These are phyloP conservation scores for Chorisops tibialis DNA, from an alignment of 2,888 invertebrate genomes.

Conservation along the genomic window DNA sequence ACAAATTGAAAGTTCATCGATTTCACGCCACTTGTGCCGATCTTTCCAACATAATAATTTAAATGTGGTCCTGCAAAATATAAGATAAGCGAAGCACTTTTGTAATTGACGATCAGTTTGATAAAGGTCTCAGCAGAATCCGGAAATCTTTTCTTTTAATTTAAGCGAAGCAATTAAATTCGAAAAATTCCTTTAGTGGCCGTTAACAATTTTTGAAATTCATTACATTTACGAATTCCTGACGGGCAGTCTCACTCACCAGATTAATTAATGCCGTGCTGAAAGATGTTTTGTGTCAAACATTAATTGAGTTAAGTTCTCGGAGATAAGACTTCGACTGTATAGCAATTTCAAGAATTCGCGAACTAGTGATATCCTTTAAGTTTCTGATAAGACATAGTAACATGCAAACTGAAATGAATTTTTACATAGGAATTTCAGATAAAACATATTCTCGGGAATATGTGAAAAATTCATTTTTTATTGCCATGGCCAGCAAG, in stretches of 20 bases:
- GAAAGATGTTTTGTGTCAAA: conserved; percentile 10
- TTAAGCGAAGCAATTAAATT: neutral
- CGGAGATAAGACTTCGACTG: conserved; percentile 5
- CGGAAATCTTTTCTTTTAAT: no score
- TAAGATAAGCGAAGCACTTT: no score
- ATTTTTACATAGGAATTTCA: neutral
- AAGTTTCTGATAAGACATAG: conserved; percentile 17
- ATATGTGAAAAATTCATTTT: no score
- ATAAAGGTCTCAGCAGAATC: no score
- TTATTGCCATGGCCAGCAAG: no score
- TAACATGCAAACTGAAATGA: conserved; percentile 14
- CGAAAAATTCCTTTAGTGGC: neutral
- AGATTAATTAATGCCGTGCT: neutral
- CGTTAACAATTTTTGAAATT: conserved; percentile 2
- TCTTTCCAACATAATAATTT: no score
- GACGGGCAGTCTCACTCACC: no score
- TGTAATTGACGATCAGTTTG: no score
- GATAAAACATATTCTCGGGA: no score
- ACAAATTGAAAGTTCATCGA: no score
- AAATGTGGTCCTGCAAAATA: no score
- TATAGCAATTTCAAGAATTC: conserved; percentile 10
- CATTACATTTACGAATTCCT: neutral
- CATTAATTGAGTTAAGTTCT: conserved; percentile 17
- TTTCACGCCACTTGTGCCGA: no score
- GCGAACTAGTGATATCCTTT: conserved; percentile 17